Evolutionary conservation across 1,140 invertebrate genomes (phyloP).

Genomic region (Dendrolimus kikuchii): DNA sequence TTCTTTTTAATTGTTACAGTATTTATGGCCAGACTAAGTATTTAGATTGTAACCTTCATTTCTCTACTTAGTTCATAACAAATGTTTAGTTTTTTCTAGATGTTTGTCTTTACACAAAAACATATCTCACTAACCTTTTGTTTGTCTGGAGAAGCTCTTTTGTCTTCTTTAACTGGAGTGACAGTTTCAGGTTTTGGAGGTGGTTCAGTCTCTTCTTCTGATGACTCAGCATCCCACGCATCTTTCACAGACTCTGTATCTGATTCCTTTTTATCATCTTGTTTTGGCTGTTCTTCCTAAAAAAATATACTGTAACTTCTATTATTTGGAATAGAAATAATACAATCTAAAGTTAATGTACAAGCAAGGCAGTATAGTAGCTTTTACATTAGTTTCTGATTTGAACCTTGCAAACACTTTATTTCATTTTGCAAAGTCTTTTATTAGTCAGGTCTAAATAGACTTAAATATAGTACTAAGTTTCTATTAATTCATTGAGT

Average conservation of each 20-base stretch:
- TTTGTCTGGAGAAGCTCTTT: slow-evolving; percentile 27
- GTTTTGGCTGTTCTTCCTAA: slow-evolving; percentile 40
- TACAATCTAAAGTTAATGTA: not conserved
- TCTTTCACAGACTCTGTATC: slow-evolving; percentile 81
- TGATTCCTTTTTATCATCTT: slow-evolving; percentile 66
- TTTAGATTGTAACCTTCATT: no score
- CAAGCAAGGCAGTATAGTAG: no score
- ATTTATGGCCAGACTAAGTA: no score
- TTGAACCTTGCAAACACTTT: no score
- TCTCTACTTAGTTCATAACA: no score
- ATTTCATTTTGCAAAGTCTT: no score
- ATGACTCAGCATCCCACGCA: slow-evolving; percentile 86
- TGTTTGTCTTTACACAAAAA: slow-evolving; percentile 1
- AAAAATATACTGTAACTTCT: slow-evolving; percentile 4
- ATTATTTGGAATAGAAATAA: slow-evolving; percentile 1
- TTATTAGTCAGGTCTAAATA: no score
- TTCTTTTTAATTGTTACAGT: no score
- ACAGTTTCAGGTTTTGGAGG: slow-evolving; percentile 68
- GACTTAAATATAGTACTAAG: no score
- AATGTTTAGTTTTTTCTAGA: no score
- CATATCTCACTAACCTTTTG: slow-evolving; percentile 36
- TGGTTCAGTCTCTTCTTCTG: slow-evolving; percentile 73
- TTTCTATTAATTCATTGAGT: no score
- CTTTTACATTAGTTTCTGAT: no score
- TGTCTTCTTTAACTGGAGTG: slow-evolving; percentile 30